Conservation (phyloP, 2,113 vertebrate genomes). For the Piaya cayana region DNA sequence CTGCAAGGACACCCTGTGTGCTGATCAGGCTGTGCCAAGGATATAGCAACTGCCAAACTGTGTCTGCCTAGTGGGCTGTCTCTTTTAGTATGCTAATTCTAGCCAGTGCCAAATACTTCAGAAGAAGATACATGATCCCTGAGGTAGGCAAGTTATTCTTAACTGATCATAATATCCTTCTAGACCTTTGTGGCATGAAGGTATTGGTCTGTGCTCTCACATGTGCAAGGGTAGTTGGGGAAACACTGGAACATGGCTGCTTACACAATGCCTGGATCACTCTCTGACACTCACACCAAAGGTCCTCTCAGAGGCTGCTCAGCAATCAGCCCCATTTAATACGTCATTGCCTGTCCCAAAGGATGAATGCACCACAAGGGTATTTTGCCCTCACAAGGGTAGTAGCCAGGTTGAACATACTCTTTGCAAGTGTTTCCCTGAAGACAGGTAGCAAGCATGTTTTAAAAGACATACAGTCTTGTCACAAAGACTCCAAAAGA, state of each 20-base stretch:
- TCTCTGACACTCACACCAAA: accelerated
- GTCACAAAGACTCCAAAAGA: background rate
- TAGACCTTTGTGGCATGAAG: background rate
- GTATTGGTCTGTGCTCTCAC: background rate
- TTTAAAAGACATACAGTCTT: background rate
- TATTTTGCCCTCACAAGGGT: background rate
- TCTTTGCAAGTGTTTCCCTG: background rate
- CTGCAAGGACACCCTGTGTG: slow-evolving; percentile 37
- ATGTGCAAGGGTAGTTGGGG: background rate
- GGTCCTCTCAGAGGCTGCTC: background rate
- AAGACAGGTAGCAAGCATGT: background rate
- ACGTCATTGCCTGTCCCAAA: background rate
- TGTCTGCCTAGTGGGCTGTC: background rate
- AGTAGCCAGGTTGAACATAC: background rate
- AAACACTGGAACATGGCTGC: background rate
- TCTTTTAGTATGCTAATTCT: background rate
- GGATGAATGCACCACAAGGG: background rate
- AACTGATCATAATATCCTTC: background rate
- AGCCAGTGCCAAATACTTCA: slow-evolving; percentile 10
- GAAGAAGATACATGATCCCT: background rate
- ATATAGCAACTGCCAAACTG: background rate
- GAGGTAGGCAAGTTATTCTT: background rate
- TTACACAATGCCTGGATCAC: accelerated
- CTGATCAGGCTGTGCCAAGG: slow-evolving; percentile 21
- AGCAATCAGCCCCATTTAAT: background rate